Evolutionary conservation across 2,888 invertebrate genomes (phyloP), one percentile per base, ranked within the genome.

Genomic region (Tipula confusa): DNA sequence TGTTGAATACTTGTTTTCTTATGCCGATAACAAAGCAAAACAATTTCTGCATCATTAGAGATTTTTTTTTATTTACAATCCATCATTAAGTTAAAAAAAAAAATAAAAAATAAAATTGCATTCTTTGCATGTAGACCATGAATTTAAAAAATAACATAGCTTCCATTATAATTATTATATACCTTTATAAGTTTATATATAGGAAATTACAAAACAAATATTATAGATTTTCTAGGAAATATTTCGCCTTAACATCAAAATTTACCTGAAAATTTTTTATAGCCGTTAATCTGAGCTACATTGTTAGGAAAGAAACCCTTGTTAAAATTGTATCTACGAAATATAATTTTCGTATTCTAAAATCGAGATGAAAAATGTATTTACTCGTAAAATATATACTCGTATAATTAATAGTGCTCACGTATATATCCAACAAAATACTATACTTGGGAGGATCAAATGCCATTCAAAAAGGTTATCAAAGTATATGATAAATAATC

Each of bases 1-100:
- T 64, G 64, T 64, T 24, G 64, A 24, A 9, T 64, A 24, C 24
- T 64, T 64, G 64, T 64, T 64, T 64, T 24, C 24, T 64, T 64
- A 18, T 64, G 18, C 24, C 64, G 64, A 64, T 64, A 64, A 64
- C 64, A 64, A 64, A 64, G 64, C 64, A 64, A 64, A 24, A 24
- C 24, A 64, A 64, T 64, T 64, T 64, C 64, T 64, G 64, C 64
- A 64, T 64, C 64, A 64, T 64, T 64, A 64, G 64, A 64, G 64
- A 64, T 64, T 24, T 64, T 64, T 64, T 64, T 18, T 64, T 24
- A n/a, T 43, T n/a, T 43, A 43, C 11, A 7, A 64, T 64, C 64
- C 24, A 64, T 64, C 64, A 43, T 43, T 43, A 43, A 0, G 15
- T 43, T 43, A 5, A 6, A 43, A 43, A 33, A 33, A 33, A 33